Base-by-base conservation (phyloP, 2,888 invertebrate genomes). In the Flexamia atlantica region DNA sequence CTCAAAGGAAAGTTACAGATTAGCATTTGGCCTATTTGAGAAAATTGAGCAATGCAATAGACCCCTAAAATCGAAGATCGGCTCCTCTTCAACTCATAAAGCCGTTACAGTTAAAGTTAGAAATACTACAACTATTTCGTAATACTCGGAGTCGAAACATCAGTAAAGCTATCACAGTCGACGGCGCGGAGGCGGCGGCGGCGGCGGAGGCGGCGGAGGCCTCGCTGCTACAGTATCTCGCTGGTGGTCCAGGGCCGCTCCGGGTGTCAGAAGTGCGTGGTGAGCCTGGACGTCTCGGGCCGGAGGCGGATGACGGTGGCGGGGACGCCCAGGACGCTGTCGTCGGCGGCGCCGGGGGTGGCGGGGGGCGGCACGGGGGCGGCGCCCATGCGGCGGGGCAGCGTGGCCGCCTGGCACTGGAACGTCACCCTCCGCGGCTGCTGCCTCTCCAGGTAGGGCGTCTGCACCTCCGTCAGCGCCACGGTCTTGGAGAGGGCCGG, bases 221-320 rank as follows among this genome's bases (percentile, higher is more conserved):
- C 14, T 3, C 60, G 23, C 23, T 14, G 76, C 50, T 86, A 86
- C 74, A 86, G 82, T 80, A 86, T 86, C 50, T 87, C 87, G 53
- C 86, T 86, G 83, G 87, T 86, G 60, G 86, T 87, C 85, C 86
- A 85, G n/a, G 86, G 86, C 53, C 84, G 84, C 40, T 86, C 86
- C 40, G 84, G 83, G 50, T 85, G 87, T 87, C 87, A 87, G 83
- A 87, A 87, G 64, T 87, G 84, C 64, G 87, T 87, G 7, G 87
- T 86, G 40, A 36, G n/a, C 17, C 40, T 20, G 25, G 76, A 76
- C 20, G 46, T 46, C 50, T 76, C 76, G 17, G 76, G 76, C 10
- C 76, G 42, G 17, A 76, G 50, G 40, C 76, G 36, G 28, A 76
- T 9, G n/a, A 50, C 17, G 46, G 76, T 40, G 28, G 28, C 76